These are phyloP conservation scores for Motacilla alba DNA, from an alignment of 2,113 vertebrate genomes.

Conservation along the genomic window DNA sequence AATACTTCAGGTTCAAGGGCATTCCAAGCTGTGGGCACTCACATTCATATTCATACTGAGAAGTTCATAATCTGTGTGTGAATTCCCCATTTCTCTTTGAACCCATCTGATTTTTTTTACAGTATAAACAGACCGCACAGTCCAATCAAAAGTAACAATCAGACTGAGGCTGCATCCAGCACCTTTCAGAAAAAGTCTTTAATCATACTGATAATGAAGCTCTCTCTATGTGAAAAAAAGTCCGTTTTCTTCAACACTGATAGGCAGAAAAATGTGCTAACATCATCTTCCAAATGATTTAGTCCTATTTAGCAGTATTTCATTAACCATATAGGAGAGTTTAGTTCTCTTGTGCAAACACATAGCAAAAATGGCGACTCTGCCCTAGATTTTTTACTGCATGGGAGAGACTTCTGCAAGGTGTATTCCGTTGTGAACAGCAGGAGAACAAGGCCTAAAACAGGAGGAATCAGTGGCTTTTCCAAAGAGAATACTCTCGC, in stretches of 20 bases:
- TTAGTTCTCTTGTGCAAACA: background rate
- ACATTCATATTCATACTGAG: background rate
- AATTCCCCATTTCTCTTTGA: background rate
- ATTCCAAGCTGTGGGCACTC: background rate
- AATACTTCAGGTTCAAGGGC: background rate
- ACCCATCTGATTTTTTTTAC: background rate
- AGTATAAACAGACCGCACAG: background rate
- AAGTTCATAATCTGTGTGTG: background rate
- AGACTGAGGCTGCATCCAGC: background rate
- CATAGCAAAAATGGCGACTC: background rate
- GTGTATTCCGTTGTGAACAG: background rate
- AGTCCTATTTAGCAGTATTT: background rate
- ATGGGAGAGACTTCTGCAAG: background rate
- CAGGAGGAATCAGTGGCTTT: background rate
- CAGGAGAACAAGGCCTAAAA: background rate
- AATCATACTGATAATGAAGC: background rate
- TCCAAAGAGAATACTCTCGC: background rate
- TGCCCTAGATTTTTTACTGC: background rate
- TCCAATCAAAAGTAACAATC: background rate
- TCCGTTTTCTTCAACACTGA: background rate
- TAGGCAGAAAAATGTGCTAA: background rate
- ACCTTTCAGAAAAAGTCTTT: background rate
- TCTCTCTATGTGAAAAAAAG: background rate
- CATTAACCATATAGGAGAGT: background rate
- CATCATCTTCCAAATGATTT: background rate